Evolutionary conservation across 1,140 invertebrate genomes (phyloP).

Genomic region (Littorina saxatilis): DNA sequence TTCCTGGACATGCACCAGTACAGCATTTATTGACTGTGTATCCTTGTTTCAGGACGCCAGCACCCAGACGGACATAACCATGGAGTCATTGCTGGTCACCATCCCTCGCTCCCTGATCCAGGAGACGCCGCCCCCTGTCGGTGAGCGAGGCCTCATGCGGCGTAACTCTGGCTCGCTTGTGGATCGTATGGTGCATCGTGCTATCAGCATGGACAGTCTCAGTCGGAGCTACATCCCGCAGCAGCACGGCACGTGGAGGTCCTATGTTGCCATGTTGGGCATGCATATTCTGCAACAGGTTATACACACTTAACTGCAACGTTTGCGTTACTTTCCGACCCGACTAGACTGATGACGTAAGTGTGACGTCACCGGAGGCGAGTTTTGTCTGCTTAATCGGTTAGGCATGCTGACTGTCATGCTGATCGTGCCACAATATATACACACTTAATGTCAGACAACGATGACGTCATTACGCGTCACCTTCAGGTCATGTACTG

Average conservation of each 20-base stretch:
- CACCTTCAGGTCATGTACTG: no score
- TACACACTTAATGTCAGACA: conserved; percentile 32
- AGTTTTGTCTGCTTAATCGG: no score
- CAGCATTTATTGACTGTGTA: no score
- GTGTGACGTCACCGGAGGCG: no score
- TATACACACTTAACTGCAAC: conserved; percentile 31
- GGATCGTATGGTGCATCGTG: conserved; percentile 31
- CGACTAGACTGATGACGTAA: no score
- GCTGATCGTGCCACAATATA: conserved; percentile 51
- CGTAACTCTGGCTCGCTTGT: conserved; percentile 40
- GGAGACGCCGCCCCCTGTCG: not conserved
- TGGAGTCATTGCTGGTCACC: conserved; percentile 47
- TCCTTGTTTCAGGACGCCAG: conserved; percentile 38
- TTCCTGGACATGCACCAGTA: no score
- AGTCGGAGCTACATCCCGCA: conserved; percentile 47
- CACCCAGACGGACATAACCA: conserved; percentile 54
- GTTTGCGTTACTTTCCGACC: no score
- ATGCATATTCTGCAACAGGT: conserved; percentile 56
- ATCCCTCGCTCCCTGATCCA: conserved; percentile 44
- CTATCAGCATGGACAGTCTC: conserved; percentile 53
- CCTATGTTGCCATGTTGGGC: conserved; percentile 55
- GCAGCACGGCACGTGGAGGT: conserved; percentile 46
- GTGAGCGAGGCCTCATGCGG: not conserved
- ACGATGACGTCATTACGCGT: no score
- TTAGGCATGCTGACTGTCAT: no score